Evolutionary conservation across 2,888 invertebrate species (phyloP), one percentile per base, ranked within the genome.

Genomic region (Tuberolachnus salignus): DNA sequence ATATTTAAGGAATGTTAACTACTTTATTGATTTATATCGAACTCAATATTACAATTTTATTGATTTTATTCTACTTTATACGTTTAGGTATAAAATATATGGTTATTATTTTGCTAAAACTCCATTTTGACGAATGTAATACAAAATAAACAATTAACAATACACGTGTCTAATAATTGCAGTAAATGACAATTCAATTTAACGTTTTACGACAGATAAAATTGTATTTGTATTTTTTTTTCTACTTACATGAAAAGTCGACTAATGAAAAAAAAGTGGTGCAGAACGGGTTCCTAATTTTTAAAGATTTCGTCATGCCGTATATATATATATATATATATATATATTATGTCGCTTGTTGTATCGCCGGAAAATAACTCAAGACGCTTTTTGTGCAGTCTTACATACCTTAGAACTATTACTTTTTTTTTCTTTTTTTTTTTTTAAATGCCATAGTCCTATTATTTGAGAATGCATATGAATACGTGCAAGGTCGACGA

Each of bases 401-500:
- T 21, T n/a, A 34, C n/a, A 51, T 44, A 42, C 21, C 3, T 53
- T 16, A 8, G 42, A 34, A 53, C 51, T 13, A 44, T 21, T 19
- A 44, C 21, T 21, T 55, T 4, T 21, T 51, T 44, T 44, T 44
- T 9, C n/a, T n/a, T 21, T 13, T 57, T n/a, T 4, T 3, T 19
- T 42, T n/a, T 21, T 34, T 26, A 72, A 34, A 63, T 61, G 23
- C 63, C 42, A 6, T 10, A 49, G 9, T 49, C 19, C 23, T 21
- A 42, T 72, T 23, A 11, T 73, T 21, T 16, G 51, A n/a, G 44
- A 57, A 23, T 14, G 14, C 42, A 2, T 10, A 9, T 46, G 42
- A 10, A 55, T 42, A 42, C 19, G 42, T 23, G 57, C 75, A 78
- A 78, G 75, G 75, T 49, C 75, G 75, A 78, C 75, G 75, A 78